phyloP scores from a whole-genome alignment of 2,113 vertebrate species.

The Thermophis baileyi region DNA sequence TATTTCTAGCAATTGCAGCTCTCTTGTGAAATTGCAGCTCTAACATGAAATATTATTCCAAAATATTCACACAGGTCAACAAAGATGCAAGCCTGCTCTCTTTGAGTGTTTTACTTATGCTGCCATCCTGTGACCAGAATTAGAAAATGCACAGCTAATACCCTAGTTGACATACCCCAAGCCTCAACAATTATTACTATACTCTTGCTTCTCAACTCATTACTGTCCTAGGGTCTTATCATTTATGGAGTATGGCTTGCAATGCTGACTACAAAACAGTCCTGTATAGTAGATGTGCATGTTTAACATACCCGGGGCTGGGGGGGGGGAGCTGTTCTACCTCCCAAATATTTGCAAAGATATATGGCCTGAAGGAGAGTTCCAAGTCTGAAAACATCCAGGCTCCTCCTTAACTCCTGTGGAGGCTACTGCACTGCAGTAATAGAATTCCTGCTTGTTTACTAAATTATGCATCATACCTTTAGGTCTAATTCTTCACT shows the following conservation, averaged over 20 bases:
- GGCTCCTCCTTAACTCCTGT: background rate
- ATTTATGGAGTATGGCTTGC: background rate
- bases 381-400: background rate
- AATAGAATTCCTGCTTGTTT: background rate
- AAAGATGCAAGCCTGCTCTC: background rate
- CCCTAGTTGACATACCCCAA: slow-evolving; percentile 11
- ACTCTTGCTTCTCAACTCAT: background rate
- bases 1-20: background rate
- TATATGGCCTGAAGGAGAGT: background rate
- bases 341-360: background rate
- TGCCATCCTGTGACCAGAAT: slow-evolving; percentile 76
- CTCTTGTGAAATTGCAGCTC: background rate
- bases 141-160: slow-evolving; percentile 65
- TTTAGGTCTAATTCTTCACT: background rate
- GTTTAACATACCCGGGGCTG: background rate
- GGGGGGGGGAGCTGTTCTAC: background rate
- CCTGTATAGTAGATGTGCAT: background rate
- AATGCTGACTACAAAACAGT: background rate
- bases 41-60: background rate
- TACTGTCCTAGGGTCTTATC: background rate
- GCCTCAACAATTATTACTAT: slow-evolving; percentile 2
- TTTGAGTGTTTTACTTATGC: slow-evolving; percentile 70
- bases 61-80: slow-evolving; percentile 19
- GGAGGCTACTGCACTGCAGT: background rate
- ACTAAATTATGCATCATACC: background rate